Evolutionary conservation across 2,113 vertebrate species (phyloP).

Genomic region (Forbesichthys papilliferus): DNA sequence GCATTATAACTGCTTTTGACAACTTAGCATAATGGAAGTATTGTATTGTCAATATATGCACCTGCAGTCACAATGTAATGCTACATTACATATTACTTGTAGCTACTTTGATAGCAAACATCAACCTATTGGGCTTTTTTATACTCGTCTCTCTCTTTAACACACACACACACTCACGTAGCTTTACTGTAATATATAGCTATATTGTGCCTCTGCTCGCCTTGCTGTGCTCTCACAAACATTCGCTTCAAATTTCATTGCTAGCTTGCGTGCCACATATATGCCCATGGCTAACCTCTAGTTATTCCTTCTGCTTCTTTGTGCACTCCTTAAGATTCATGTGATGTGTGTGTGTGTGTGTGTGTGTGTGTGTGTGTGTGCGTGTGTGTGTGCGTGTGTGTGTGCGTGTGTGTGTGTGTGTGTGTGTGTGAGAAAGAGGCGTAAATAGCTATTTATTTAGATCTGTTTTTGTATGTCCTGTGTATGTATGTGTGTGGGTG

Average conservation of each 20-base stretch:
- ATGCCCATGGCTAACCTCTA: neutral
- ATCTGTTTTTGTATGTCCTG: neutral
- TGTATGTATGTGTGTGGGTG: too few species aligned
- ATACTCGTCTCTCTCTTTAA: neutral
- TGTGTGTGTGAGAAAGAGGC: neutral
- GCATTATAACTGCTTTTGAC: too few species aligned
- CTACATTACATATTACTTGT: too few species aligned
- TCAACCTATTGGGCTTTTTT: neutral
- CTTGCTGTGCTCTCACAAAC: constrained; percentile 5
- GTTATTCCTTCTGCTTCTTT: neutral
- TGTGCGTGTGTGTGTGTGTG: constrained; percentile 7
- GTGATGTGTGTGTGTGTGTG: neutral
- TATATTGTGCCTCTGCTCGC: neutral
- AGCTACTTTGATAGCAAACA: neutral
- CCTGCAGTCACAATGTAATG: too few species aligned
- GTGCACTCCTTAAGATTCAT: neutral
- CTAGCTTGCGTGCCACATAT: neutral
- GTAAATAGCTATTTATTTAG: too few species aligned
- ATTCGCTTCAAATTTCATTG: constrained; percentile 18
- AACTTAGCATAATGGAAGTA: too few species aligned
- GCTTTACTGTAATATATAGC: neutral
- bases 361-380: constrained; percentile 13
- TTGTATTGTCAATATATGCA: too few species aligned
- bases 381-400: neutral
- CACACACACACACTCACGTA: constrained; percentile 8